Conservation (phyloP, 2,113 vertebrate genomes). For the Gavialis gangeticus region DNA sequence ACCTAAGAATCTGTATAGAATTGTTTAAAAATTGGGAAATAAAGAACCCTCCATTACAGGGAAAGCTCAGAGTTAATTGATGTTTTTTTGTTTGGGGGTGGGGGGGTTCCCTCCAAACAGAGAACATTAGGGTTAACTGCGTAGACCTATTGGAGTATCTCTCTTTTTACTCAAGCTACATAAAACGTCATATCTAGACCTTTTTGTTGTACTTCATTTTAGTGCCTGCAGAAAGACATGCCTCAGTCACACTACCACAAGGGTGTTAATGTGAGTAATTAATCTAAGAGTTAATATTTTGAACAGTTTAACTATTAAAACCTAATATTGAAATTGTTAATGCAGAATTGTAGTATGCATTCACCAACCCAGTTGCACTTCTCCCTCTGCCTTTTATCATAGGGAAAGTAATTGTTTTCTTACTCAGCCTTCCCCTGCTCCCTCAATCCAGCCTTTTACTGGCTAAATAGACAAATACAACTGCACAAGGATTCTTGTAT, state of each 20-base stretch:
- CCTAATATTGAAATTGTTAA: not conserved
- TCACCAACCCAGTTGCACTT: not conserved
- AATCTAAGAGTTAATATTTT: not conserved
- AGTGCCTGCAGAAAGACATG: not conserved
- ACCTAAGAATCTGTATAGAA: not conserved
- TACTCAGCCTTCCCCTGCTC: not conserved
- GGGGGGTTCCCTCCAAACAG: not conserved
- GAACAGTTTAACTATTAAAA: not conserved
- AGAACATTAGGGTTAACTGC: not conserved
- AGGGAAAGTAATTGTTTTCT: no score
- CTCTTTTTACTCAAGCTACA: not conserved
- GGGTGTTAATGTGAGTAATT: not conserved
- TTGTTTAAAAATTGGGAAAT: not conserved
- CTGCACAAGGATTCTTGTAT: not conserved
- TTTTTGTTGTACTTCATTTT: not conserved
- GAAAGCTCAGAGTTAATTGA: not conserved
- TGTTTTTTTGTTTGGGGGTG: no score
- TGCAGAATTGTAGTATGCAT: not conserved
- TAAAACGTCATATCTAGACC: not conserved
- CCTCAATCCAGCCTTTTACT: not conserved
- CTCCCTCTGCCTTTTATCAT: not conserved
- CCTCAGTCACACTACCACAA: not conserved
- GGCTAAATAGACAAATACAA: not conserved
- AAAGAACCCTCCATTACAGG: not conserved
- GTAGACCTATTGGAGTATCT: not conserved